Conservation (phyloP, 2,113 vertebrate genomes). For the Butorides virescens region DNA sequence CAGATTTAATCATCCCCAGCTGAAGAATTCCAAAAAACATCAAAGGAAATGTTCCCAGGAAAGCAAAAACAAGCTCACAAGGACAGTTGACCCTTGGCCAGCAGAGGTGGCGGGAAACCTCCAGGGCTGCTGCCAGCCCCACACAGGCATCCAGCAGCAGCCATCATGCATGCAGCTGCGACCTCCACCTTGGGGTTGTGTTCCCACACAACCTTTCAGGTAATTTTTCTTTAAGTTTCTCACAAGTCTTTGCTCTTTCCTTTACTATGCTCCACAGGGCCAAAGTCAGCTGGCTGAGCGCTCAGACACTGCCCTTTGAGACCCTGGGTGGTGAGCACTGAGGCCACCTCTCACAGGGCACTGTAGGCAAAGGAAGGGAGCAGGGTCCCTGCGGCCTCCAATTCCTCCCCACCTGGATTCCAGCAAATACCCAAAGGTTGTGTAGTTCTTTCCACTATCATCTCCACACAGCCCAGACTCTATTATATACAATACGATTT, state of each 20-base stretch:
- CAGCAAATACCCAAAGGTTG: not conserved
- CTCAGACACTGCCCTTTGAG: too few species aligned
- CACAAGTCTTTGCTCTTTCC: not conserved
- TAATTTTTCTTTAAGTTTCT: not conserved
- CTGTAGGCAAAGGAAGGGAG: accelerated
- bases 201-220: not conserved
- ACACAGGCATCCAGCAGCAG: too few species aligned
- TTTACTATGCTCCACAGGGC: not conserved
- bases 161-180: accelerated
- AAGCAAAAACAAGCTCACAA: not conserved
- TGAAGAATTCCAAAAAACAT: not conserved
- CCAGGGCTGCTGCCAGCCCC: not conserved
- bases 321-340: accelerated
- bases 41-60: not conserved
- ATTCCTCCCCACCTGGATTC: not conserved
- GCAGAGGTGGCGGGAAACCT: not conserved
- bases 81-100: accelerated
- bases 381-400: not conserved
- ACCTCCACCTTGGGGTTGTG: accelerated
- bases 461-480: not conserved
- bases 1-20: not conserved
- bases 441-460: not conserved
- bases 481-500: not conserved
- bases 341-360: not conserved
- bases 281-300: accelerated